phyloP scores from a whole-genome alignment of 2,113 vertebrate species.

The Myanophis thanlyinensis region DNA sequence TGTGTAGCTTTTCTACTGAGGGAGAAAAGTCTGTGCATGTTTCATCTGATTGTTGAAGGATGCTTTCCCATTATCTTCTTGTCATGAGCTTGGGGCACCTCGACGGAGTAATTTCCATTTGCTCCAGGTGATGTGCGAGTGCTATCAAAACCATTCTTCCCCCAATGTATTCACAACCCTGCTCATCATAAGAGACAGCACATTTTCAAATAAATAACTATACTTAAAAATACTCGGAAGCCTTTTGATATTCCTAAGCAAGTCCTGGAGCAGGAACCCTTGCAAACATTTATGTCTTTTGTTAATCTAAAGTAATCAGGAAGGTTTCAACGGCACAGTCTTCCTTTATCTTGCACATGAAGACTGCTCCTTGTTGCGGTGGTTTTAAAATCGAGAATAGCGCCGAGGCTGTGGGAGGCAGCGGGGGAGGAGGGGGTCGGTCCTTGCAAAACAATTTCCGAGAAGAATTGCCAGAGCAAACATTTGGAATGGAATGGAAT shows the following conservation, averaged over 20 bases:
- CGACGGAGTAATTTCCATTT: slow-evolving; percentile 40
- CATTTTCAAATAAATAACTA: slow-evolving; percentile 51
- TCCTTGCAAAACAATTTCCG: not conserved
- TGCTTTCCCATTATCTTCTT: slow-evolving; percentile 38
- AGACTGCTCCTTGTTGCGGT: not conserved
- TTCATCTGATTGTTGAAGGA: slow-evolving; percentile 26
- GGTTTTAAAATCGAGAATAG: not conserved
- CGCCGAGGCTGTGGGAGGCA: not conserved
- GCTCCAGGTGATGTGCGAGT: slow-evolving; percentile 30
- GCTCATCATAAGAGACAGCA: slow-evolving; percentile 20
- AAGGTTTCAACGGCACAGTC: not conserved
- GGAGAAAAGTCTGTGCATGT: not conserved
- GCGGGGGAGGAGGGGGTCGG: not conserved
- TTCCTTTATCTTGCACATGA: not conserved
- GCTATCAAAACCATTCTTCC: slow-evolving; percentile 28
- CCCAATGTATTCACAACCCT: slow-evolving; percentile 48
- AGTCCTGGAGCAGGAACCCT: slow-evolving; percentile 6
- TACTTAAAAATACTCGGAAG: slow-evolving; percentile 43
- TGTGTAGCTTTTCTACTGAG: slow-evolving; percentile 13
- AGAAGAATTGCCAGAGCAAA: not conserved
- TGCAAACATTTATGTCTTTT: not conserved
- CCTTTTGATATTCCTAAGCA: slow-evolving; percentile 20
- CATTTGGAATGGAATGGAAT: not conserved
- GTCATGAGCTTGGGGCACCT: slow-evolving; percentile 19
- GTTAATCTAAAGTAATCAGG: not conserved